phyloP scores from a whole-genome alignment of 2,888 invertebrate species.

The Drosophila macrothrix region DNA sequence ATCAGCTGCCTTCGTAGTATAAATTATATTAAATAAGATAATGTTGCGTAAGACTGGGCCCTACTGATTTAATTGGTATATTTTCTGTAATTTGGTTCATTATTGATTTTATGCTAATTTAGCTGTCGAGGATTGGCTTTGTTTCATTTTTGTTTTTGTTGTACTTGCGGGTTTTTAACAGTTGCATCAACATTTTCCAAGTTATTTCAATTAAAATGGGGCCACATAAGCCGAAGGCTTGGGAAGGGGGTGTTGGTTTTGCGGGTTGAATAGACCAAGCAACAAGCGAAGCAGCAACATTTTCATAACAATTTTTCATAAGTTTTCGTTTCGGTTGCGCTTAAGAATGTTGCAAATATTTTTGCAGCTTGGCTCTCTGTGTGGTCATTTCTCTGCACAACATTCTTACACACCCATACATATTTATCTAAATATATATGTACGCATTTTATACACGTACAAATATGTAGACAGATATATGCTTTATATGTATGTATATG shows the following conservation, averaged over 20 bases:
- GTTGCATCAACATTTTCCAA: conserved; percentile 50
- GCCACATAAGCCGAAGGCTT: conserved; percentile 39
- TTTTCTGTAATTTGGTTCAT: conserved; percentile 1
- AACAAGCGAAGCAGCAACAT: conserved; percentile 46
- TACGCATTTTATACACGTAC: neutral
- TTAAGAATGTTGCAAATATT: conserved; percentile 76
- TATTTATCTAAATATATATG: conserved; percentile 2
- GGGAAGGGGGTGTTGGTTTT: neutral
- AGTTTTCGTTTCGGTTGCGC: conserved; percentile 77
- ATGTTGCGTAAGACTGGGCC: neutral
- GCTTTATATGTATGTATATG: neutral
- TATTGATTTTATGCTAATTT: conserved; percentile 30
- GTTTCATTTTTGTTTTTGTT: neutral
- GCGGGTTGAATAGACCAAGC: conserved; percentile 4
- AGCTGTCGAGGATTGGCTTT: conserved; percentile 7
- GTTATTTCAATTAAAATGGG: conserved; percentile 74
- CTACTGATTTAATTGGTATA: neutral
- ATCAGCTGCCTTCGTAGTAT: neutral
- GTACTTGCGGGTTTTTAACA: conserved; percentile 38
- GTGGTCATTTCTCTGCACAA: conserved; percentile 64
- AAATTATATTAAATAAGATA: neutral
- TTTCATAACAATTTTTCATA: conserved; percentile 77
- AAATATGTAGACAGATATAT: conserved; percentile 10
- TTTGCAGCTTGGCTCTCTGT: conserved; percentile 60
- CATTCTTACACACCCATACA: conserved; percentile 21